Base-by-base conservation (phyloP, 2,113 vertebrate genomes). In the Panthera uncia region DNA sequence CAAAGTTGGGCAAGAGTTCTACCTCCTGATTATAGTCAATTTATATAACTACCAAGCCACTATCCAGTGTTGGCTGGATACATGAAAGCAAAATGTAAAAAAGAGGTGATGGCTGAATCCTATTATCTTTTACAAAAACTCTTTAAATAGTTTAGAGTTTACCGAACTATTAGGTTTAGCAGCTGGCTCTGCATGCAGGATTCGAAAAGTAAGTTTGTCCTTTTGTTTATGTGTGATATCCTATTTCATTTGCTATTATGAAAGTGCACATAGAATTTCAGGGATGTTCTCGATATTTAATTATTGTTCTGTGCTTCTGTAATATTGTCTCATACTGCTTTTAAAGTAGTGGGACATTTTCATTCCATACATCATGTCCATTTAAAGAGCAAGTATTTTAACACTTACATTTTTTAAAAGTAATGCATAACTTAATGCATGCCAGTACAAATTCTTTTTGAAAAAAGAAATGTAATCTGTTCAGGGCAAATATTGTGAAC, bases 161-260 rank as follows among this genome's bases (percentile, higher is more conserved):
- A 80, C 69, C n/a, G 11, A 79, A 92, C 23, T 69, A 52, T 57
- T 81, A 38, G 63, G 16, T 63, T 90, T 86, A 84, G 68, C 48
- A 76, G 55, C 38, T 95, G 14, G 31, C 33, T 79, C 36, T 86
- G 74, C 12, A 29, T 73, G 36, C 33, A 76, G 29, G 93, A 29
- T 71, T 82, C 55, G 91, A 91, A 16, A 31, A 41, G 45, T 38
- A 76, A 81, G 13, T 16, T 55, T 14, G 65, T 73, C 9, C 23
- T 63, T 41, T 14, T 57, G 80, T 80, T 95, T 73, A 55, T 63
- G 27, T 89, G 94, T 74, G 61, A 66, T 41, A n/a, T 41, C 21
- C 68, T 2, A 41, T 96, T 91, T 95, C 14, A 66, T 86, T 96
- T 74, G 29, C 21, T 97, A 8, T 50, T 23, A 71, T 78, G 71